Evolutionary conservation across 1,140 invertebrate genomes (phyloP), one percentile per base, ranked within the genome.

Genomic region (Tetragonula clypearis): DNA sequence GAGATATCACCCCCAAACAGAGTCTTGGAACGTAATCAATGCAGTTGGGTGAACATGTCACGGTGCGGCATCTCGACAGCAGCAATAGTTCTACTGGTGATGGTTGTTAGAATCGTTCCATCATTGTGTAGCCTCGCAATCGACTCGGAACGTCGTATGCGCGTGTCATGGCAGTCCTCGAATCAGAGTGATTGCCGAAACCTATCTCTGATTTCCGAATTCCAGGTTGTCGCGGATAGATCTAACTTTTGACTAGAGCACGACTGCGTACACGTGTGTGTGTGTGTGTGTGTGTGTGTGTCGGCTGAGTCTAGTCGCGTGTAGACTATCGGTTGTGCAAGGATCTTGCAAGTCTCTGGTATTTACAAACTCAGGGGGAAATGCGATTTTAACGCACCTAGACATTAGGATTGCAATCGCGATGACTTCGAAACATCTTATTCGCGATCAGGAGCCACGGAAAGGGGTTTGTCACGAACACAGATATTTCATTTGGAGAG

Each of bases 1-100:
- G 17, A 55, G 79, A 79, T 91, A 91, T 91, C 90, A 77, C 88
- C 80, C 82, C 73, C 80, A 87, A 49, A 49, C 41, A 49, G 41
- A 62, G 75, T 91, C 84, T 86, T 82, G 66, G 79, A 77, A 85
- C 85, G 88, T 87, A 89, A 91, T 91, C 85, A 90, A 91, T 79
- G 87, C 87, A 87, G 83, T 90, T 82, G 80, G 77, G 49, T 77
- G 87, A 91, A 91, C 82, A 85, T 76, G 74, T 88, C 62, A 71
- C 84, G 82, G 49, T 69, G 83, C 83, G 56, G 58, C 75, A 74
- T 65, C 75, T 79, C 74, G 55, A 60, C 49, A 68, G 41, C 68
- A 30, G 75, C 8, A 49, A 49, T 53, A 30, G 69, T 69, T 14
- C 53, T 66, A 80, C n/a, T 60, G 53, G 58, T 60, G 62, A 14